These are phyloP conservation scores for Steatornis caripensis DNA, from an alignment of 2,113 vertebrate species.

Conservation along the genomic window DNA sequence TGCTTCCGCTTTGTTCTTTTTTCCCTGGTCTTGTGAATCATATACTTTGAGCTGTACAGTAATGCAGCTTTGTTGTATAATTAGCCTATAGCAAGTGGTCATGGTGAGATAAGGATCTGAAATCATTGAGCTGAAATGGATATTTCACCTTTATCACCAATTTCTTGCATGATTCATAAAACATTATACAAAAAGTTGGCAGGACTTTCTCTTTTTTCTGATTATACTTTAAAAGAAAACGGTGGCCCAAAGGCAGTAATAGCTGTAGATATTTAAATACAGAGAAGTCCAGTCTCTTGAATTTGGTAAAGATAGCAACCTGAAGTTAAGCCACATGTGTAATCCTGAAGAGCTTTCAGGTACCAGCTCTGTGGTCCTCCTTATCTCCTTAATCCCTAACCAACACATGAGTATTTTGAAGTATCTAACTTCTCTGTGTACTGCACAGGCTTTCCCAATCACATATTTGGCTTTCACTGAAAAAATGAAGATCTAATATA, in stretches of 20 bases:
- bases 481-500: neutral
- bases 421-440: neutral
- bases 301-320: neutral
- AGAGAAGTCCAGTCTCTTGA: neutral
- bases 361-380: neutral
- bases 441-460: neutral
- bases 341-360: neutral
- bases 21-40: neutral
- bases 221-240: neutral
- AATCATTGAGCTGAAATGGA: neutral
- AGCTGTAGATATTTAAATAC: neutral
- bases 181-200: neutral
- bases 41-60: neutral
- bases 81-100: neutral
- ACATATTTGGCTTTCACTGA: neutral
- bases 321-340: neutral
- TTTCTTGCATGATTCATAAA: slow-evolving; percentile 36
- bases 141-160: slow-evolving; percentile 5
- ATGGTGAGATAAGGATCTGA: neutral
- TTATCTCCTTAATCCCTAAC: neutral
- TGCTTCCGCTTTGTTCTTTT: neutral
- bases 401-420: neutral
- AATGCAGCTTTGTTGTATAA: neutral
- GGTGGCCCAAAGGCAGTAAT: neutral
- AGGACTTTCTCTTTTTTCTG: neutral